These are phyloP conservation scores for Cassiopea andromeda DNA, from an alignment of 30 jellyfish, hydroid and myxozoan genomes.

Conservation along the genomic window DNA sequence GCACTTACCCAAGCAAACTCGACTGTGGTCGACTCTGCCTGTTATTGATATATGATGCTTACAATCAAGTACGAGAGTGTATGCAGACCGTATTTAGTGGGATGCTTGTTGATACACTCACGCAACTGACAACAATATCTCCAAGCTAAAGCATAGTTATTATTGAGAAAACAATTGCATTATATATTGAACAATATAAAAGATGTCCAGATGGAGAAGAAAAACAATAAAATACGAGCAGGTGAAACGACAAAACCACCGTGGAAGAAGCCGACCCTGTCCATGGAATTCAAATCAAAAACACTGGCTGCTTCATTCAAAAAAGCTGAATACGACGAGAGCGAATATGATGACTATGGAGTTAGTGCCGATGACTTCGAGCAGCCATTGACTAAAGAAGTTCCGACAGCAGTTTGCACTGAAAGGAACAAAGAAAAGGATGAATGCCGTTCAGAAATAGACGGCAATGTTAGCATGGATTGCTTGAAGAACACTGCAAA, in stretches of 20 bases:
- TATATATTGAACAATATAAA: slow-evolving; percentile 34
- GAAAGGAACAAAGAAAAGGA: slow-evolving; percentile 10
- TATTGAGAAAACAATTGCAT: slow-evolving; percentile 43
- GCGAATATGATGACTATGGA: slow-evolving; percentile 31
- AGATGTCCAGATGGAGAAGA: slow-evolving; percentile 61
- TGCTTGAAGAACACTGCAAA: slow-evolving; percentile 62
- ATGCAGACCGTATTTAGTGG: too few species aligned
- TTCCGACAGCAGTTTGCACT: background rate
- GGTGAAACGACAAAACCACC: slow-evolving; percentile 53
- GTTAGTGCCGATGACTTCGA: background rate
- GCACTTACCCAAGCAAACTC: too few species aligned
- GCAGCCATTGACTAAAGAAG: background rate
- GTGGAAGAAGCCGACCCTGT: slow-evolving; percentile 56
- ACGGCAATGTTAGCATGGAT: slow-evolving; percentile 25
- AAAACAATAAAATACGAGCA: slow-evolving; percentile 53
- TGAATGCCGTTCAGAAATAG: slow-evolving; percentile 6
- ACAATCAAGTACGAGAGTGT: too few species aligned
- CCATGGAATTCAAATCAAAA: slow-evolving; percentile 71
- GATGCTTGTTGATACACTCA: too few species aligned
- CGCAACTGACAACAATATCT: background rate
- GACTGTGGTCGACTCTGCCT: too few species aligned
- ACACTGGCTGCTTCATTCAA: slow-evolving; percentile 61
- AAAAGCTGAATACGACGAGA: slow-evolving; percentile 37
- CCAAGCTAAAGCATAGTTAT: background rate
- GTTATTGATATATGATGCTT: too few species aligned